Conservation (phyloP, 2,113 vertebrate genomes). For the Axis porcinus region DNA sequence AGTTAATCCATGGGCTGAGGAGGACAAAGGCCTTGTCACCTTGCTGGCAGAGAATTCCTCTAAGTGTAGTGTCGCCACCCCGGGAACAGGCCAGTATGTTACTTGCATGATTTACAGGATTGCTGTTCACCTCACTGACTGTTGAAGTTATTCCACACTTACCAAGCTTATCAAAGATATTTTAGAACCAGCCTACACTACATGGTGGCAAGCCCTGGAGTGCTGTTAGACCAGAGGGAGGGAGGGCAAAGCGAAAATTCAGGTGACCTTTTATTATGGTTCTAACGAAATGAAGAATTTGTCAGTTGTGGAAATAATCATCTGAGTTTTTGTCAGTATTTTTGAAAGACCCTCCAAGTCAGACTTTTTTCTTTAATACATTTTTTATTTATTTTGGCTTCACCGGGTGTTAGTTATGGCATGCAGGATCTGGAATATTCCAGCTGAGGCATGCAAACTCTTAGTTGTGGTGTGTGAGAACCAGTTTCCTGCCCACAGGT, state of each 20-base stretch:
- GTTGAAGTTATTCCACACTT: not conserved
- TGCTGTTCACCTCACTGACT: not conserved
- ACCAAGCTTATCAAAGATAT: not conserved
- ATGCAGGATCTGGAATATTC: not conserved
- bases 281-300: not conserved
- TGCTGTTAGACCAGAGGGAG: not conserved
- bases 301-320: not conserved
- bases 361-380: not conserved
- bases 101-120: not conserved
- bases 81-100: not conserved
- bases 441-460: not conserved
- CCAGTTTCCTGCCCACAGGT: not conserved
- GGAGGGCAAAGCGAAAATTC: not conserved
- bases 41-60: not conserved
- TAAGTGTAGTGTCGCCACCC: not conserved
- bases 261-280: not conserved
- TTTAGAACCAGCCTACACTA: slow-evolving; percentile 13
- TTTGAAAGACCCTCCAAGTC: not conserved
- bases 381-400: not conserved
- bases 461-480: not conserved
- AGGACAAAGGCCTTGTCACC: not conserved
- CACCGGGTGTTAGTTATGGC: not conserved
- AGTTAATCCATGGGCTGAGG: not conserved
- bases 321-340: not conserved
- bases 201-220: not conserved